Conservation (phyloP, 1,140 invertebrate species). For the Sycobia sp. region DNA sequence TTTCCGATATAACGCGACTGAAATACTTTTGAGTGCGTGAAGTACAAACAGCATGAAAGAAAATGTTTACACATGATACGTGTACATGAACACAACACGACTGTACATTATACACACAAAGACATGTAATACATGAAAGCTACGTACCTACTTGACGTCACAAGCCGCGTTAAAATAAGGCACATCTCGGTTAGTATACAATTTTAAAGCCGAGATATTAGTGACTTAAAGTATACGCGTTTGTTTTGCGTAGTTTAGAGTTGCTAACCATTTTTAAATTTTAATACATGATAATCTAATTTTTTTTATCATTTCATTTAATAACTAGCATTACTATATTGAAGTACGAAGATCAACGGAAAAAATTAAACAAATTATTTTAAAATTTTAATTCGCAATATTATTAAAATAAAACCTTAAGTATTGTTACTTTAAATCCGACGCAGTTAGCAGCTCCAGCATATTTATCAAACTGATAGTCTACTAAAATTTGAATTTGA, state of each 20-base stretch:
- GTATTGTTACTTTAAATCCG: background rate
- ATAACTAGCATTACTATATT: no score
- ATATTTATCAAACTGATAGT: background rate
- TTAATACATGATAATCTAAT: no score
- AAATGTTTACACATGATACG: constrained; percentile 4
- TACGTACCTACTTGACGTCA: constrained; percentile 64
- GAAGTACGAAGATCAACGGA: no score
- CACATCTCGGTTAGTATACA: constrained; percentile 61
- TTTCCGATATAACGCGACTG: no score
- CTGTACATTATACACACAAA: constrained; percentile 17
- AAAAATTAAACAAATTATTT: no score
- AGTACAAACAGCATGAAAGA: constrained; percentile 7
- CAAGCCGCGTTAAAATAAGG: constrained; percentile 63
- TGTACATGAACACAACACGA: constrained; percentile 14
- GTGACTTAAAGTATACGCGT: constrained; percentile 46
- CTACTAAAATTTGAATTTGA: constrained; percentile 17
- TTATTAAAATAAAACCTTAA: no score
- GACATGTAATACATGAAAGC: constrained; percentile 41
- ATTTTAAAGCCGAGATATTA: constrained; percentile 50
- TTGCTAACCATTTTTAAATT: background rate
- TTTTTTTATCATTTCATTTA: no score
- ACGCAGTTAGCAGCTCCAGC: constrained; percentile 2
- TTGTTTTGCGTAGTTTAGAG: constrained; percentile 35
- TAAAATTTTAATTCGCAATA: no score
- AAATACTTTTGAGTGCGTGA: background rate